phyloP scores from a whole-genome alignment of 2,888 invertebrate genomes.

The Thecophora atra region DNA sequence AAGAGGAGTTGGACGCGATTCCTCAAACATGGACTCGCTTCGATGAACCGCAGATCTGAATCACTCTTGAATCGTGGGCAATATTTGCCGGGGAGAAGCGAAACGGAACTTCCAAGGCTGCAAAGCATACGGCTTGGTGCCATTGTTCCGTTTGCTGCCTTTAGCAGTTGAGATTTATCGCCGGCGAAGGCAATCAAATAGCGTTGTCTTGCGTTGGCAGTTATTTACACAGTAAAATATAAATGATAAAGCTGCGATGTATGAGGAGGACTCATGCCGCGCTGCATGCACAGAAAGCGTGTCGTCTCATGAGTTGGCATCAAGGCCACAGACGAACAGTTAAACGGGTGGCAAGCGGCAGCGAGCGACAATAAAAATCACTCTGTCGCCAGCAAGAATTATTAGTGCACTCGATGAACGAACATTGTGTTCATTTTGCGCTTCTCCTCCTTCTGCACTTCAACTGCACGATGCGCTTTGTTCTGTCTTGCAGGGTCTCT shows the following conservation, averaged over 20 bases:
- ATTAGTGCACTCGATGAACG: constrained; percentile 10
- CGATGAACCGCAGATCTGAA: no score
- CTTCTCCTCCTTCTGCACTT: background rate
- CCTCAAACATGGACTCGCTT: no score
- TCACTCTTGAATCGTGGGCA: no score
- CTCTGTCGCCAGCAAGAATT: constrained; percentile 27
- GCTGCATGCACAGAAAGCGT: background rate
- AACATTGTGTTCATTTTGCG: constrained; percentile 6
- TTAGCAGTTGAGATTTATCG: background rate
- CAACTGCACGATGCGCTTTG: constrained; percentile 25
- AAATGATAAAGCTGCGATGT: background rate
- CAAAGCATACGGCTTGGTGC: background rate
- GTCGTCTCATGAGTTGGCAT: background rate
- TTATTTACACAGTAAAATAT: background rate
- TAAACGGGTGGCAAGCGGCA: background rate
- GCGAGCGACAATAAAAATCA: constrained; percentile 24
- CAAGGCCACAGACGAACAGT: background rate
- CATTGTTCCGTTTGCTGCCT: background rate
- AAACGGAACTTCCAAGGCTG: background rate
- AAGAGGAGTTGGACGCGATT: no score
- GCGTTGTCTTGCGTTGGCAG: background rate
- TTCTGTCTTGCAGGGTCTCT: constrained; percentile 70
- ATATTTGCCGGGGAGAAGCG: background rate
- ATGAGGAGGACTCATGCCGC: background rate
- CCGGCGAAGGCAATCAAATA: background rate